phyloP scores from a whole-genome alignment of 2,888 invertebrate species.

The Dynastes maya region DNA sequence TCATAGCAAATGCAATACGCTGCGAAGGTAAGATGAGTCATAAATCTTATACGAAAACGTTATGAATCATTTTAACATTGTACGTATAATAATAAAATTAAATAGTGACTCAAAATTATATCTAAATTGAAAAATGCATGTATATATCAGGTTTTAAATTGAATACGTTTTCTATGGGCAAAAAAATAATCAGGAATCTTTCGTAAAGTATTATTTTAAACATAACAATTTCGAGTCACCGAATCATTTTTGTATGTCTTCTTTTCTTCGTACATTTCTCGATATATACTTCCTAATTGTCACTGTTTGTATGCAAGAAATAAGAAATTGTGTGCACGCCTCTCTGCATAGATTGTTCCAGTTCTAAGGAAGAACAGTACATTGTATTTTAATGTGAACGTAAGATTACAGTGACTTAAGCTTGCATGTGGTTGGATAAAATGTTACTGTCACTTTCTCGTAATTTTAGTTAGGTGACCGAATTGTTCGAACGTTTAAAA shows the following conservation, averaged over 20 bases:
- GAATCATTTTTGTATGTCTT: not conserved
- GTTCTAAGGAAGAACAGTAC: slow-evolving; percentile 67
- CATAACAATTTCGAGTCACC: slow-evolving; percentile 7
- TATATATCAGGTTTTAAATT: not conserved
- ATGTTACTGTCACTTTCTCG: slow-evolving; percentile 44
- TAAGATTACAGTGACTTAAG: slow-evolving; percentile 61
- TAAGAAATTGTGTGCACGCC: not conserved
- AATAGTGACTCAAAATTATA: slow-evolving; percentile 2
- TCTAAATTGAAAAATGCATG: not conserved
- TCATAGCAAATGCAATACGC: slow-evolving; percentile 11
- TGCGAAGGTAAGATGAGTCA: slow-evolving; percentile 18
- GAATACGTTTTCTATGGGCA: too few species aligned
- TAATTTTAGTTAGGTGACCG: slow-evolving; percentile 2
- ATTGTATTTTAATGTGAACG: slow-evolving; percentile 62
- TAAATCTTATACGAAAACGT: not conserved
- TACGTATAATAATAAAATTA: not conserved
- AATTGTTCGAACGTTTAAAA: not conserved
- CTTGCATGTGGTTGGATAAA: slow-evolving; percentile 53
- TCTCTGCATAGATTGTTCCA: slow-evolving; percentile 63
- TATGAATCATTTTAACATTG: slow-evolving; percentile 29
- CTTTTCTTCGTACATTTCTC: not conserved
- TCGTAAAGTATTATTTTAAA: slow-evolving; percentile 2
- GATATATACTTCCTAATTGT: not conserved
- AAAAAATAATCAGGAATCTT: too few species aligned
- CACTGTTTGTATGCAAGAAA: not conserved